phyloP scores from a whole-genome alignment of 2,888 invertebrate species.

The Tridacna crocea region DNA sequence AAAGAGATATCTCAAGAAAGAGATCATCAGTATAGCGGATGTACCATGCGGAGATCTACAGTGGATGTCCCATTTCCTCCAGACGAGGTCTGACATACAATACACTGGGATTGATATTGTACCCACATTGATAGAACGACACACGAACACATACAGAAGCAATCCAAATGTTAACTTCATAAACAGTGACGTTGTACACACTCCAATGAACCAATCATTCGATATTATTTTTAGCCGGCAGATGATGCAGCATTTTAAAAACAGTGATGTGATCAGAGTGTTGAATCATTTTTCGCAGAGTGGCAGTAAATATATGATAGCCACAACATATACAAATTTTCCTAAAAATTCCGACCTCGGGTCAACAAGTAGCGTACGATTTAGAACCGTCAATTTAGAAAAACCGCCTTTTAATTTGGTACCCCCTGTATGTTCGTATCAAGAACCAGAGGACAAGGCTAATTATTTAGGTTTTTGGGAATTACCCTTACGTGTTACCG shows the following conservation, averaged over 20 bases:
- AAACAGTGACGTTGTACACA: not conserved
- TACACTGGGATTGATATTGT: constrained; percentile 12
- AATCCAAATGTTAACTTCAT: not conserved
- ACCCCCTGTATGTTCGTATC: not conserved
- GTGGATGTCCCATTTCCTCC: constrained; percentile 3
- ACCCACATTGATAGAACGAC: not conserved
- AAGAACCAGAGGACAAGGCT: not conserved
- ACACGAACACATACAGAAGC: not conserved
- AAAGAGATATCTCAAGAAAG: not conserved
- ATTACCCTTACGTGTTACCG: not conserved
- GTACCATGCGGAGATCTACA: constrained; percentile 1
- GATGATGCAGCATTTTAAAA: constrained; percentile 21
- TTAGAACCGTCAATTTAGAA: not conserved
- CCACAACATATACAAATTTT: not conserved
- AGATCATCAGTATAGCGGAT: not conserved
- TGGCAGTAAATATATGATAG: constrained; percentile 11
- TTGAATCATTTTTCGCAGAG: constrained; percentile 5
- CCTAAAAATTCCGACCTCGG: not conserved
- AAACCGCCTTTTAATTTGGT: constrained; percentile 11
- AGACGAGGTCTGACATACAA: not conserved
- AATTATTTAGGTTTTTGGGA: constrained; percentile 11
- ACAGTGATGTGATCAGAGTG: not conserved
- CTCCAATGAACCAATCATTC: constrained; percentile 7
- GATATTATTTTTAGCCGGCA: constrained; percentile 8
- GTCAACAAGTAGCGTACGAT: not conserved